Base-by-base conservation (phyloP, 2,797 vertebrate species). In the Spinibarbus caldwelli region DNA sequence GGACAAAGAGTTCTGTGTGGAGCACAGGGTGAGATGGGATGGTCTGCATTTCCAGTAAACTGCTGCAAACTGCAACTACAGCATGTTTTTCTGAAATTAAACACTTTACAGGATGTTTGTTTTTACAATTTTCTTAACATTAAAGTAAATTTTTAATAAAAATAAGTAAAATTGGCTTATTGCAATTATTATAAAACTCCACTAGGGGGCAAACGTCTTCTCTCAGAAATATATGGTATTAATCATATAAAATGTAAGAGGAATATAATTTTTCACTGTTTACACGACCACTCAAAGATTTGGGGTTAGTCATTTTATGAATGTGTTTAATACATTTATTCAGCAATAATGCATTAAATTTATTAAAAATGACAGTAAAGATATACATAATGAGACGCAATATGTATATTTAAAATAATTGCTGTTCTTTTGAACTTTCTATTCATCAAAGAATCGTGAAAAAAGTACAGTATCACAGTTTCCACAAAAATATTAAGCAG, bases 201-300 rank as follows among this genome's bases (percentile, higher is more conserved):
- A 95, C 91, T 83, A 45, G 92, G 83, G 62, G 92, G 91, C 81
- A 71, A 71, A 71, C 17, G 15, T 47, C 5, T 70, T 19, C 21
- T 41, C n/a, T 71, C 12, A 47, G 36, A 47, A 45, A 47, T 10
- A 71, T 7, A 15, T n/a, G 67, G 26, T 19, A 52, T 19, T 36
- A 21, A 75, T 52, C 1, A 47, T 21, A 52, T 6, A 11, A 21
- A 49, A 12, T 75, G 26, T 52, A 29, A 19, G 5, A 52, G 19
- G 17, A 29, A 75, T 12, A 52, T 8, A 34, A 12, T 34, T 21
- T 29, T 34, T 49, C 11, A 19, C 29, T 23, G 5, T 52, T 3
- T 75, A 23, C 17, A 11, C 1, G 11, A 21, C 26, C 8, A 2
- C 19, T 21, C 2, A 49, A 73, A 71, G 12, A 14, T n/a, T 26